Evolutionary conservation across 2,888 invertebrate genomes (phyloP), one percentile per base, ranked within the genome.

Genomic region (Ormyrus nitidulus): DNA sequence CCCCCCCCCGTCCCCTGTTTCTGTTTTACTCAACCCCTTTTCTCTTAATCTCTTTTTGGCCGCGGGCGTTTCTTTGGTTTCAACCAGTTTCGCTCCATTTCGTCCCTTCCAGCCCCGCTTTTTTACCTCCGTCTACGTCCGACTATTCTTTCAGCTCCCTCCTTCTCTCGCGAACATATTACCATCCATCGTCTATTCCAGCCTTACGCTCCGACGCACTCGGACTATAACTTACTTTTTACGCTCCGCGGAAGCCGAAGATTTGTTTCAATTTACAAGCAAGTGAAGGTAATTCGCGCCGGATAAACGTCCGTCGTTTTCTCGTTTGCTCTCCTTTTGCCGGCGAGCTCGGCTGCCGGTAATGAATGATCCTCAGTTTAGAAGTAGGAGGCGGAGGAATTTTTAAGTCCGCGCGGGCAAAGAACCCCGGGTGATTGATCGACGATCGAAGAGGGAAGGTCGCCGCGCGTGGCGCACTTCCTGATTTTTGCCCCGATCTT

Each of bases 221-320:
- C 79, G 81, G 73, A 79, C 81, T 81, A 82, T 82, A 83, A 84
- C 82, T 83, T 84, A 81, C 82, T 81, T 82, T 75, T 83, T 83
- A 81, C 84, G 56, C 81, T 77, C 80, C 81, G 79, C 19, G 77
- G 83, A 80, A 81, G 70, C 77, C 77, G 78, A 81, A 80, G 83
- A 82, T 83, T 83, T 82, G 83, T 83, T 83, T 84, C 84, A 84
- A 83, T 84, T 83, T 84, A 81, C 79, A 34, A 34, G 79, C 80
- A 82, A 82, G 82, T 82, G 78, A 75, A 82, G 77, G 82, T 82
- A 82, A 82, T 82, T 82, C 82, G 80, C 79, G 66, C 82, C 70
- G 70, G 76, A 71, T 80, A 80, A 80, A 77, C 64, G 76, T 61
- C 68, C 64, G 48, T 46, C 64, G 62, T 68, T 68, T 68, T 56